Percentiles rank a stretch among this genome's conserved stretches.
These are phyloP conservation scores for Magallana ariakensis DNA, from an alignment of 1,140 invertebrate species.

Conservation along the genomic window DNA sequence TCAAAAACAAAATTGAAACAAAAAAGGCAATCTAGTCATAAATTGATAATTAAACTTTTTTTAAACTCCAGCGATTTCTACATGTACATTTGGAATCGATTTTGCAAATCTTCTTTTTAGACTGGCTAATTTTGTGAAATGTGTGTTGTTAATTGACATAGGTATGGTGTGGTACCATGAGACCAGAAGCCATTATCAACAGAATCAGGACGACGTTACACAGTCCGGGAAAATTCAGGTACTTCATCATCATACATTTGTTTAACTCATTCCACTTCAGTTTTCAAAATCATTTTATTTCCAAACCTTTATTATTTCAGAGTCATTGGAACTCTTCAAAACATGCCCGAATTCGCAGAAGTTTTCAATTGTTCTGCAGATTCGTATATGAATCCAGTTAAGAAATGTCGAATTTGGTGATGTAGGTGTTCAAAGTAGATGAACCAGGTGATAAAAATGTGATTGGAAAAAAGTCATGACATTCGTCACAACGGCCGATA, in stretches of 20 bases:
- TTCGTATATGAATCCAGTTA: conserved; percentile 89
- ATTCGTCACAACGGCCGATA: too few relatives aligned
- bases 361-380: conserved; percentile 88
- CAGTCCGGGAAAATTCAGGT: conserved; percentile 81
- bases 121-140: too few relatives aligned
- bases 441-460: too few relatives aligned
- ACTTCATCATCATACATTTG: conserved; percentile 10
- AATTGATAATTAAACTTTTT: too few relatives aligned
- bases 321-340: conserved; percentile 89
- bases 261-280: too few relatives aligned
- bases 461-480: too few relatives aligned
- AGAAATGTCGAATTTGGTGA: conserved; percentile 92
- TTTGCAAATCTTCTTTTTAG: too few relatives aligned
- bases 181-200: conserved; percentile 79
- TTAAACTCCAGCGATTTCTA: too few relatives aligned
- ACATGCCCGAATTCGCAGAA: conserved; percentile 90
- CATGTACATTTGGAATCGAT: too few relatives aligned
- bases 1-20: too few relatives aligned
- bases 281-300: too few relatives aligned
- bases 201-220: conserved; percentile 81
- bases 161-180: conserved; percentile 81
- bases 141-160: conserved; percentile 58
- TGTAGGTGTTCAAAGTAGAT: background rate
- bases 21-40: too few relatives aligned
- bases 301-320: conserved; percentile 81